phyloP scores from a whole-genome alignment of 2,888 invertebrate species.

The Harpagoxenus sublaevis region DNA sequence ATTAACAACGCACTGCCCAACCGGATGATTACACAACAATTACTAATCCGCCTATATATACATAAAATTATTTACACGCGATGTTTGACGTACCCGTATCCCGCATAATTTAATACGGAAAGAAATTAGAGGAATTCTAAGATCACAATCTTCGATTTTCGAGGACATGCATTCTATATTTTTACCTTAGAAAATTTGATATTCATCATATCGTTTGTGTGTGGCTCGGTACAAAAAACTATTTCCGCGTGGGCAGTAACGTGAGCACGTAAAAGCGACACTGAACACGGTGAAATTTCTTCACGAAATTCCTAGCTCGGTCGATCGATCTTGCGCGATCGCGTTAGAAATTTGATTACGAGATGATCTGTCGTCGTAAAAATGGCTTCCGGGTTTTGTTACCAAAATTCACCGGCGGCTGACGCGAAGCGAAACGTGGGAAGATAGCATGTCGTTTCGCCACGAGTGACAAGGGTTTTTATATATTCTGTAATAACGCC shows the following conservation, averaged over 20 bases:
- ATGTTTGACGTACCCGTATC: background rate
- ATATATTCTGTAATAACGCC: background rate
- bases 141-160: background rate
- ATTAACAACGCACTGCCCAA: slow-evolving; percentile 64
- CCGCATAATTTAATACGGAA: background rate
- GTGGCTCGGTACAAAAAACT: too few species aligned
- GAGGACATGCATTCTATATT: background rate
- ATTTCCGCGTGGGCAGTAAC: background rate
- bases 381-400: slow-evolving; percentile 50
- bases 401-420: slow-evolving; percentile 30
- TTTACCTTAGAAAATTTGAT: background rate
- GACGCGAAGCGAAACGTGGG: background rate
- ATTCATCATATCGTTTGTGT: background rate
- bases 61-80: slow-evolving; percentile 50
- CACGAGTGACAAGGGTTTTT: slow-evolving; percentile 9
- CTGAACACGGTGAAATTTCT: slow-evolving; percentile 65
- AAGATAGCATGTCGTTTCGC: background rate
- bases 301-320: slow-evolving; percentile 62
- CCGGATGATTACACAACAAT: slow-evolving; percentile 73
- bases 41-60: slow-evolving; percentile 59
- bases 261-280: background rate
- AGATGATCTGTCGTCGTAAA: slow-evolving; percentile 14
- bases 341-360: slow-evolving; percentile 36
- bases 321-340: slow-evolving; percentile 61
- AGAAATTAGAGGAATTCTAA: background rate